Evolutionary conservation across 2,797 vertebrate genomes (phyloP), one percentile per base, ranked within the genome.

Genomic region (Neomorphus geoffroyi): DNA sequence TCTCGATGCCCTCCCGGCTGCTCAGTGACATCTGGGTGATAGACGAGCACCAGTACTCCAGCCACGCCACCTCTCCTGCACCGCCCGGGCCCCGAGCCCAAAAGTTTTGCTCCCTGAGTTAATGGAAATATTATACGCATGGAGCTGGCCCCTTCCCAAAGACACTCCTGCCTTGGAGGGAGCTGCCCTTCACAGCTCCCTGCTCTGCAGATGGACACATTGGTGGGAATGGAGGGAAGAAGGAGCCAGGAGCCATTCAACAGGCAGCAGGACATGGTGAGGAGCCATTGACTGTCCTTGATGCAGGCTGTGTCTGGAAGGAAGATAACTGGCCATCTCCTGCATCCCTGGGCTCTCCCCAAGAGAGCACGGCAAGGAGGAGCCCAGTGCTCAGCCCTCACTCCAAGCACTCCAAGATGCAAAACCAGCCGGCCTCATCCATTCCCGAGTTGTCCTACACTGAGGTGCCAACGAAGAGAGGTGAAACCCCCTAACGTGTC

Each of bases 141-240:
- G 51, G 54, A 81, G 33, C 74, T 96, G 97, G 95, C 91, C 53
- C 32, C 33, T 28, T 13, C 73, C 85, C 96, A 96, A 9, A 92
- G 85, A 15, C 92, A 8, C 61, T 86, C 57, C 85, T 91, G 83
- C 48, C 83, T 69, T 8, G 11, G 45, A 58, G 71, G 57, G 80
- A 92, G 32, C 7, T 6, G 13, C 87, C 92, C 57, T 53, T 51
- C 67, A 0, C 1, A 2, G 43, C 2, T 27, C 65, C 65, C 86
- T 35, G 92, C 81, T 67, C 64, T 4, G 10, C 85, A 30, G 50
- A 51, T 14, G 18, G 77, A 26, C 12, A 64, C 7, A 2, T 0
- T 9, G 39, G 78, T 71, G 32, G 62, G 72, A 57, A 73, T 0
- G 0, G 19, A 8, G 86, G 22, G 30, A 46, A 33, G 61, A 7